Conservation (phyloP, 2,113 vertebrate species). For the Clarias macrocephalus region DNA sequence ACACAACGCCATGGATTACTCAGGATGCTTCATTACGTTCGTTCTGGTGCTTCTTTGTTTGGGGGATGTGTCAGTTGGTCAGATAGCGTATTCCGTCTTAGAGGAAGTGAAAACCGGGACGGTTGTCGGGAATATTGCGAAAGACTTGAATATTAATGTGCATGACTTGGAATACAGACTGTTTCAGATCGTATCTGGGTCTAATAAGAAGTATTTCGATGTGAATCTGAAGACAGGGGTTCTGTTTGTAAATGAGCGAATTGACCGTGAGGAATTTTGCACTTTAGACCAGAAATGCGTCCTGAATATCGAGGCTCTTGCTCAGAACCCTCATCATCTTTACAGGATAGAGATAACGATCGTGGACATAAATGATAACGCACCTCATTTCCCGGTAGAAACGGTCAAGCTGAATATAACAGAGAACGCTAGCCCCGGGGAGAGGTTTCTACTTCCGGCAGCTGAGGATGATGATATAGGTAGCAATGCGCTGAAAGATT, state of each 20-base stretch:
- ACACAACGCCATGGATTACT: background rate
- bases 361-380: constrained; percentile 74
- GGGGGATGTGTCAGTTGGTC: constrained; percentile 57
- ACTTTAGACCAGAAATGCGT: constrained; percentile 61
- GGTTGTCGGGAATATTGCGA: constrained; percentile 70
- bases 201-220: constrained; percentile 65
- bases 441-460: constrained; percentile 61
- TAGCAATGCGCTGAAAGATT: constrained; percentile 65
- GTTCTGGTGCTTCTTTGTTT: constrained; percentile 54
- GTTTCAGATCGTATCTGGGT: constrained; percentile 63
- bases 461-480: constrained; percentile 69
- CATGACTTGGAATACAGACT: constrained; percentile 60
- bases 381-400: constrained; percentile 61
- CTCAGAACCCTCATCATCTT: constrained; percentile 66
- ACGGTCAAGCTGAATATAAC: constrained; percentile 51
- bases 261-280: constrained; percentile 75
- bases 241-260: constrained; percentile 67
- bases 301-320: constrained; percentile 67
- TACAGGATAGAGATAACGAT: constrained; percentile 70
- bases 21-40: background rate
- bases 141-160: constrained; percentile 69
- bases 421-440: constrained; percentile 61
- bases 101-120: constrained; percentile 73
- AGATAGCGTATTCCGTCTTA: constrained; percentile 68
- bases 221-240: constrained; percentile 66